A percentile compares a stretch with the other conserved stretches of the same genome.
phyloP scores from a whole-genome alignment of 1,140 invertebrate species.

The Triops longicaudatus region DNA sequence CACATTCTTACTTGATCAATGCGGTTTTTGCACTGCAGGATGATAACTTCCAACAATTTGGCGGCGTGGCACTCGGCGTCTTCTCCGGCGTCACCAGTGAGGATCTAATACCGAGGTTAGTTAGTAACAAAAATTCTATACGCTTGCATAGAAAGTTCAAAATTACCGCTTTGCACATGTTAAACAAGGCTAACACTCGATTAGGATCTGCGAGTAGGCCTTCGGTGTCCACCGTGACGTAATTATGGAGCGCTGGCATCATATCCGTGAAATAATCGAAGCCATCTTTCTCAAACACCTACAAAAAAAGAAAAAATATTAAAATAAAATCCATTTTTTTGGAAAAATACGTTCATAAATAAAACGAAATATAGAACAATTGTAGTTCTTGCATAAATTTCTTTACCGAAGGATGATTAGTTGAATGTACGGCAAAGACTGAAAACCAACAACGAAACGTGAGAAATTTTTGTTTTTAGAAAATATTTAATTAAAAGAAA shows the following conservation, averaged over 20 bases:
- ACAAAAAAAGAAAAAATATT: slow-evolving; percentile 35
- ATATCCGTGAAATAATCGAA: slow-evolving; percentile 97
- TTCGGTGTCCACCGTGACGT: slow-evolving; percentile 88
- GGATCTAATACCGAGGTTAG: slow-evolving; percentile 44
- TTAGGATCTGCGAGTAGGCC: slow-evolving; percentile 86
- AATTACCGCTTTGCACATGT: slow-evolving; percentile 86
- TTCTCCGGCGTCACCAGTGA: slow-evolving; percentile 76
- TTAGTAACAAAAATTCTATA: slow-evolving; percentile 7
- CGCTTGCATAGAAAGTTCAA: not conserved
- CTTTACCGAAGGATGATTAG: no score
- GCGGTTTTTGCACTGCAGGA: slow-evolving; percentile 72
- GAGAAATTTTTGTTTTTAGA: no score
- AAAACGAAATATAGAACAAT: no score
- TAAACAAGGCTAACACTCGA: slow-evolving; percentile 81
- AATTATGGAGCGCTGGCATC: slow-evolving; percentile 97
- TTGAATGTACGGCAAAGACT: no score
- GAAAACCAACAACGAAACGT: no score
- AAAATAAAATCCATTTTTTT: not conserved
- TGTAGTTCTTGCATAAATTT: no score
- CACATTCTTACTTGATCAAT: slow-evolving; percentile 50
- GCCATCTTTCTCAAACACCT: slow-evolving; percentile 86
- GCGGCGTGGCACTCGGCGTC: slow-evolving; percentile 95
- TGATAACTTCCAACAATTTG: slow-evolving; percentile 93
- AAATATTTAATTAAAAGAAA: no score
- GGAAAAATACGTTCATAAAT: no score